These are phyloP conservation scores for Stichopus horrens DNA, from an alignment of 53 echinoderm and acorn worm genomes.

Conservation along the genomic window DNA sequence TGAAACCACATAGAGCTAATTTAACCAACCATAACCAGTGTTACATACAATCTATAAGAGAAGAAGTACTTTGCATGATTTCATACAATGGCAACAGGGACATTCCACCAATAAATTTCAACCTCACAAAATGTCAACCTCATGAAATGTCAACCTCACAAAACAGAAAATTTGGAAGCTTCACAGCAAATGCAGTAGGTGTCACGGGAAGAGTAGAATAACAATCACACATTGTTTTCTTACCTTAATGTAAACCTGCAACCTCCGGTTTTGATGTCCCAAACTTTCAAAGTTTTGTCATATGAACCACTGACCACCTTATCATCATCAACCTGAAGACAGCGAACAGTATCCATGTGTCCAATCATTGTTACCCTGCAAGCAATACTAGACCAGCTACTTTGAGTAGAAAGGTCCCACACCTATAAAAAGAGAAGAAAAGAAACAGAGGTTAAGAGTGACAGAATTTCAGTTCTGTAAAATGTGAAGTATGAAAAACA, in stretches of 20 bases:
- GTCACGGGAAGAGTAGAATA: not conserved
- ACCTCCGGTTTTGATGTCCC: constrained; percentile 92
- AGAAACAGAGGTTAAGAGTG: not conserved
- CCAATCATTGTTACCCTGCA: constrained; percentile 96
- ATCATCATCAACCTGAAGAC: constrained; percentile 96
- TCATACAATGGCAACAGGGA: too few relatives aligned
- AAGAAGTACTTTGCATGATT: too few relatives aligned
- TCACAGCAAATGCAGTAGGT: too few relatives aligned
- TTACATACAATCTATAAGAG: too few relatives aligned
- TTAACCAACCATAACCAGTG: too few relatives aligned
- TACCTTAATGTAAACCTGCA: constrained; percentile 93
- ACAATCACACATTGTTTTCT: not conserved
- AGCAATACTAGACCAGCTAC: constrained; percentile 98
- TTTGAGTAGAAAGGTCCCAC: constrained; percentile 98
- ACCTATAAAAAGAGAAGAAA: constrained; percentile 55
- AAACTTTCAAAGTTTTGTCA: constrained; percentile 90
- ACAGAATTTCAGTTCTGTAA: too few relatives aligned
- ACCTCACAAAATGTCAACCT: too few relatives aligned
- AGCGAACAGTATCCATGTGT: constrained; percentile 90
- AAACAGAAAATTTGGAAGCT: too few relatives aligned
- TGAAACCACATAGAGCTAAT: too few relatives aligned
- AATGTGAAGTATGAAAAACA: too few relatives aligned
- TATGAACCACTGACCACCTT: constrained; percentile 99
- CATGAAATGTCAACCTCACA: too few relatives aligned
- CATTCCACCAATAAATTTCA: too few relatives aligned